Conservation (phyloP, 2,797 vertebrate species). For the Peromyscus aztecus region DNA sequence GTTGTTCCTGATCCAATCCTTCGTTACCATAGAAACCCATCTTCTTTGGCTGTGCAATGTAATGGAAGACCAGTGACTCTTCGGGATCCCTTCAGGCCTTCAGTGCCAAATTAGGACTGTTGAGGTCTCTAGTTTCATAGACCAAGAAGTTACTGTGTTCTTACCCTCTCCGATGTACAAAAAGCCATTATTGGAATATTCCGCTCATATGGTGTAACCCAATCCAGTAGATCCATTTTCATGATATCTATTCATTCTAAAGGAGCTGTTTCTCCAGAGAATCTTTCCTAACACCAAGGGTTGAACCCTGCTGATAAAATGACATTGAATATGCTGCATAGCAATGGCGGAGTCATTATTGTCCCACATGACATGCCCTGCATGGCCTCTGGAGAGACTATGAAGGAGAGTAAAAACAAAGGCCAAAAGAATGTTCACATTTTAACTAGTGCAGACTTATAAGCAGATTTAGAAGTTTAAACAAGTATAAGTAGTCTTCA, state of each 20-base stretch:
- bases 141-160: background rate
- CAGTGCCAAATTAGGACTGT: too few species aligned
- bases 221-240: background rate
- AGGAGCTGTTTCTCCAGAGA: background rate
- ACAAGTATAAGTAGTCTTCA: background rate
- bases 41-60: background rate
- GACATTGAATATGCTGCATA: background rate
- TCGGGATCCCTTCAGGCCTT: too few species aligned
- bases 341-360: background rate
- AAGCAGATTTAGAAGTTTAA: background rate
- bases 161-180: background rate
- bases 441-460: background rate
- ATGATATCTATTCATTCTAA: background rate
- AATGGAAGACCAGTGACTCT: background rate
- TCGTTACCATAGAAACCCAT: background rate
- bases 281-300: background rate
- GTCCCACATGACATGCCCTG: background rate
- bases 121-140: background rate
- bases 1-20: background rate
- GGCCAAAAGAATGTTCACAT: background rate
- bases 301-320: background rate
- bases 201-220: background rate
- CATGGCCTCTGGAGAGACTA: background rate
- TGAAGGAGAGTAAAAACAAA: constrained; percentile 1
- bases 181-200: background rate